These are phyloP conservation scores for Coenonympha arcania DNA, from an alignment of 2,888 invertebrate genomes.

Conservation along the genomic window DNA sequence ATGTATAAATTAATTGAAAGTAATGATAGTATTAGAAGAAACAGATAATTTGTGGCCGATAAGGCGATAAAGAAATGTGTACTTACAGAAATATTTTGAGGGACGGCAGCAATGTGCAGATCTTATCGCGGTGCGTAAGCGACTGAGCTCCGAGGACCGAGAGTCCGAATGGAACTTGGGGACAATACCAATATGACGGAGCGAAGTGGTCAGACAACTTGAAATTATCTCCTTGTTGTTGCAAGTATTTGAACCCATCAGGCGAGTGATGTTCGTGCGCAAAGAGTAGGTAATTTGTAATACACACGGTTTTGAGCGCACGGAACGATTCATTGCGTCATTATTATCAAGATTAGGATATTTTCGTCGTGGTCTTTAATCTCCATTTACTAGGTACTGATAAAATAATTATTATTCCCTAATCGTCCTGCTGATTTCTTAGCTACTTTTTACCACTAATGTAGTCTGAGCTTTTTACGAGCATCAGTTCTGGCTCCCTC, in stretches of 20 bases:
- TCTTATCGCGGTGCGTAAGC: conserved; percentile 14
- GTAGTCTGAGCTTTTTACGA: too few relatives aligned
- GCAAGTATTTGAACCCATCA: background rate
- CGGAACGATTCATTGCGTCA: background rate
- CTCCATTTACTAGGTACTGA: too few relatives aligned
- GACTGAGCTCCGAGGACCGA: too few relatives aligned
- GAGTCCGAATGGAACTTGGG: too few relatives aligned
- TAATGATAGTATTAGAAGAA: background rate
- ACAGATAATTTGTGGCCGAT: background rate
- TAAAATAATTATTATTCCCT: too few relatives aligned
- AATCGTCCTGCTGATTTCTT: too few relatives aligned
- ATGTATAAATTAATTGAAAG: background rate
- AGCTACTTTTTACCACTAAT: too few relatives aligned
- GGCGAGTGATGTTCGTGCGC: conserved; percentile 1
- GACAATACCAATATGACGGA: too few relatives aligned
- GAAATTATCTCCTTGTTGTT: conserved; percentile 12
- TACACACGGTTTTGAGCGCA: background rate
- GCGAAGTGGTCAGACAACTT: conserved; percentile 15
- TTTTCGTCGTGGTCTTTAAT: too few relatives aligned
- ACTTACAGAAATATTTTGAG: conserved; percentile 14
- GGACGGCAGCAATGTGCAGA: conserved; percentile 3
- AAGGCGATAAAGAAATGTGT: conserved; percentile 2
- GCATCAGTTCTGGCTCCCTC: too few relatives aligned
- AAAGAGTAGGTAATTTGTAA: background rate
- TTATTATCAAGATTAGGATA: too few relatives aligned